These are phyloP conservation scores for Plagodis dolabraria DNA, from an alignment of 2,888 invertebrate genomes.

Conservation along the genomic window DNA sequence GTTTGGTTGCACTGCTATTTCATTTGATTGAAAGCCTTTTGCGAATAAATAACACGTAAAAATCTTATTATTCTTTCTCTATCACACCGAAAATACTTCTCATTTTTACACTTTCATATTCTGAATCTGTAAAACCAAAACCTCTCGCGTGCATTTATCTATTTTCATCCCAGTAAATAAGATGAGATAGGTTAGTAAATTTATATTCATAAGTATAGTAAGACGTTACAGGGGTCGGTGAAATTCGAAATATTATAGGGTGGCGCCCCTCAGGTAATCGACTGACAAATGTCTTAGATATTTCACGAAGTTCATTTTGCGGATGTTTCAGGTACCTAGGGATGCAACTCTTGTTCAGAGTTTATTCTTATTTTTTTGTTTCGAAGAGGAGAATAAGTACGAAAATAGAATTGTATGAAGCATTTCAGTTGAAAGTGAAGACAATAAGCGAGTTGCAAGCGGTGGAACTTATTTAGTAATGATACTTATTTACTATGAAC, in stretches of 20 bases:
- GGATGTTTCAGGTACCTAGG: constrained; percentile 48
- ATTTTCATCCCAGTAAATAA: constrained; percentile 49
- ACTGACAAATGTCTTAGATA: constrained; percentile 83
- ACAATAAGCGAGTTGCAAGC: too few species aligned
- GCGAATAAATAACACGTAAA: constrained; percentile 9
- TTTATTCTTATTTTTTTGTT: too few species aligned
- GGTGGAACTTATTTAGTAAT: too few species aligned
- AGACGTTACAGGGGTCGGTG: constrained; percentile 63
- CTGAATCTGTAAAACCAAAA: constrained; percentile 26
- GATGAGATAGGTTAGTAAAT: constrained; percentile 64
- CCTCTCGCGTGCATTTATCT: constrained; percentile 33
- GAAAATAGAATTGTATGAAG: too few species aligned
- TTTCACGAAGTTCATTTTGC: constrained; percentile 80
- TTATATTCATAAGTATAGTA: constrained; percentile 76
- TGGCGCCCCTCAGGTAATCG: constrained; percentile 78
- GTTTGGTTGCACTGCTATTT: background rate
- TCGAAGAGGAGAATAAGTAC: too few species aligned
- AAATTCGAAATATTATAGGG: constrained; percentile 74
- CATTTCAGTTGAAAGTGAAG: too few species aligned
- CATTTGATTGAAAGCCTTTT: constrained; percentile 9
- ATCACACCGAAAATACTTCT: constrained; percentile 7
- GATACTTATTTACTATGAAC: too few species aligned
- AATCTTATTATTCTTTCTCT: constrained; percentile 5
- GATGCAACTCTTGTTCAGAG: constrained; percentile 19
- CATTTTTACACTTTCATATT: constrained; percentile 28